Evolutionary conservation across 2,113 vertebrate species (phyloP), one percentile per base, ranked within the genome.

Genomic region (Axis porcinus): DNA sequence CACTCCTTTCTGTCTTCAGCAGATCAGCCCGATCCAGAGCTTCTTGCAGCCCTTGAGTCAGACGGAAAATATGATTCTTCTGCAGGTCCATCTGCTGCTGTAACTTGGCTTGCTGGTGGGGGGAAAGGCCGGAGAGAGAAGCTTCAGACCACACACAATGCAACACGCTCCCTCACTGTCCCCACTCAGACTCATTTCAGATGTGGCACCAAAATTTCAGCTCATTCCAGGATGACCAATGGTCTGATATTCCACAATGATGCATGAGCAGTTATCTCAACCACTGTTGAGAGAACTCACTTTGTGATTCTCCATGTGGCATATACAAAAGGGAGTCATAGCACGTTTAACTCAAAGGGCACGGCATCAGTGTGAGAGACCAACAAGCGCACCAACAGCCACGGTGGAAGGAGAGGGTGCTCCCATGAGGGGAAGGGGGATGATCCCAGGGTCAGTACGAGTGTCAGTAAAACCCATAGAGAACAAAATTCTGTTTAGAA

Each of bases 81-180:
- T 99, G 99, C 96, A 99, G 98, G 95, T 99, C 99, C 99, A 99
- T 99, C 98, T 99, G 99, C 99, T 99, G 99, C 98, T 99, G 99
- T 95, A 99, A 98, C 89, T 99, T 99, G 96, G 99, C 99, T 99
- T 99, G 99, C 99, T 99, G 97, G 91, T 92, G 92, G 78, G 90
- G 54, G 83, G 97, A 94, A 97, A 96, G 89, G 47, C 43, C 90
- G 30, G 81, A 15, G 27, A 47, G 67, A 70, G 50, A 74, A 58
- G 89, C 62, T 96, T 4, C 1, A 17, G 1, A 47, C 19, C 23
- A 1, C 3, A 4, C 52, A 21, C 13, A 27, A 36, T 1, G 17
- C 62, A 30, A 14, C n/a, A 7, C 0, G 3, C 10, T 27, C 43
- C 60, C 86, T 55, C 17, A 1, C n/a, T 43, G n/a, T 6, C 28